Percentiles rank a stretch among this genome's conserved stretches.
phyloP scores from a whole-genome alignment of 1,140 invertebrate genomes.

The Zaprionus capensis region DNA sequence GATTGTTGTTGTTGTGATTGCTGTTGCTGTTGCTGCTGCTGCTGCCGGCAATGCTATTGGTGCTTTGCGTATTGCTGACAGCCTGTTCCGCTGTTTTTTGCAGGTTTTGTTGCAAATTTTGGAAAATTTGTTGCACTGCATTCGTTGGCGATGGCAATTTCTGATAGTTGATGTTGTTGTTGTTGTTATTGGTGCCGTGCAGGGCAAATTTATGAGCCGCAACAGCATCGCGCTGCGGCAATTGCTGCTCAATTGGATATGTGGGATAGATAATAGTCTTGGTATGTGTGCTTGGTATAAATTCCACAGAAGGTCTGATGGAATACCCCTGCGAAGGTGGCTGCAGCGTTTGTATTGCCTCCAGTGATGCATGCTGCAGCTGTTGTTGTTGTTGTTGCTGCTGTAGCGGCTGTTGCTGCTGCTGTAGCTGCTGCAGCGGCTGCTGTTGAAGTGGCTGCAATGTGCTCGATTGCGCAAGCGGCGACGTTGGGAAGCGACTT shows the following conservation, averaged over 20 bases:
- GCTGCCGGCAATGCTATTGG: constrained; percentile 41
- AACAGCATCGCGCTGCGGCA: constrained; percentile 77
- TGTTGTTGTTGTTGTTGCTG: constrained; percentile 53
- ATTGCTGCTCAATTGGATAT: constrained; percentile 82
- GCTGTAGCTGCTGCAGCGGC: constrained; percentile 54
- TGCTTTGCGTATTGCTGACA: constrained; percentile 33
- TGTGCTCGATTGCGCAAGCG: constrained; percentile 73
- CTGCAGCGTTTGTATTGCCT: constrained; percentile 83
- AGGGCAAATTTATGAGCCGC: constrained; percentile 76
- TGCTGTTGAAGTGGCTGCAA: constrained; percentile 59
- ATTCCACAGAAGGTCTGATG: constrained; percentile 82
- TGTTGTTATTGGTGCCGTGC: constrained; percentile 47
- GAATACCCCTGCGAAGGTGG: constrained; percentile 72
- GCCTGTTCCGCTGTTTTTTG: constrained; percentile 67
- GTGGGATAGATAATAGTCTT: constrained; percentile 80
- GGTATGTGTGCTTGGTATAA: constrained; percentile 78
- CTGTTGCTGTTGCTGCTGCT: constrained; percentile 20
- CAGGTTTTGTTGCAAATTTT: constrained; percentile 78
- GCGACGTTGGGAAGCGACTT: constrained; percentile 60
- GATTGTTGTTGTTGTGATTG: constrained; percentile 43
- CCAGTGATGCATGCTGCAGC: constrained; percentile 74
- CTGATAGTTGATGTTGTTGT: constrained; percentile 61
- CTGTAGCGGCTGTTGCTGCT: constrained; percentile 33
- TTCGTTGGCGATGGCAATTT: constrained; percentile 63
- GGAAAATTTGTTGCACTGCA: constrained; percentile 80